phyloP scores from a whole-genome alignment of 1,140 invertebrate genomes.

The Ectropis grisescens region DNA sequence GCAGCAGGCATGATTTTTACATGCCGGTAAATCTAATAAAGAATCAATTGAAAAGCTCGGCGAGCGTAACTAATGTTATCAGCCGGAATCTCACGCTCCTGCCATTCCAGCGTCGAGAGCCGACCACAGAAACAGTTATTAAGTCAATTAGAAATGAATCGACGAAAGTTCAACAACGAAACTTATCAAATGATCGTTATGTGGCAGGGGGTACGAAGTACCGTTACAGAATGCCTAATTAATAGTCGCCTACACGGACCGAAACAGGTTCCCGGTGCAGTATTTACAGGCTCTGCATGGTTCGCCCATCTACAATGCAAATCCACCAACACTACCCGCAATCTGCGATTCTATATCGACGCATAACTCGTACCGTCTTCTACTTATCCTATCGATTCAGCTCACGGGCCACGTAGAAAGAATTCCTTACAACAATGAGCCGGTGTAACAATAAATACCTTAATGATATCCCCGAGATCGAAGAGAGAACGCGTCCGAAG shows the following conservation, averaged over 20 bases:
- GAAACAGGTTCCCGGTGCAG: constrained; percentile 24
- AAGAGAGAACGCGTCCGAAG: constrained; percentile 58
- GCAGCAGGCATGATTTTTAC: too few species aligned
- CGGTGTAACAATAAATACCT: constrained; percentile 69
- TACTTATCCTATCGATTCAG: constrained; percentile 53
- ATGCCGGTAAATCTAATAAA: too few species aligned
- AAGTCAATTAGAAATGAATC: constrained; percentile 23
- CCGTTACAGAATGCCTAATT: constrained; percentile 46
- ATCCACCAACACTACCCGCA: constrained; percentile 36
- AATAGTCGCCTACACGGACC: constrained; percentile 42
- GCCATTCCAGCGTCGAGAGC: too few species aligned
- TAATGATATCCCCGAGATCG: constrained; percentile 67
- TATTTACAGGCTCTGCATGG: constrained; percentile 31
- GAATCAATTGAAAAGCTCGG: too few species aligned
- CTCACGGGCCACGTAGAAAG: constrained; percentile 50
- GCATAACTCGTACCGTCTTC: constrained; percentile 22
- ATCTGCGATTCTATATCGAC: constrained; percentile 38
- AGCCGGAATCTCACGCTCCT: too few species aligned
- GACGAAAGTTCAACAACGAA: constrained; percentile 22
- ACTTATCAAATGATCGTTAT: constrained; percentile 34
- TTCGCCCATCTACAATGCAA: constrained; percentile 56
- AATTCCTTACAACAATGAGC: constrained; percentile 65
- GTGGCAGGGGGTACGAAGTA: constrained; percentile 18
- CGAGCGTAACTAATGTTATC: too few species aligned
- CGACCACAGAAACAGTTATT: constrained; percentile 12